Percentiles rank a stretch among this genome's conserved stretches.
These are phyloP conservation scores for Plagodis pulveraria DNA, from an alignment of 2,888 invertebrate genomes.

Conservation along the genomic window DNA sequence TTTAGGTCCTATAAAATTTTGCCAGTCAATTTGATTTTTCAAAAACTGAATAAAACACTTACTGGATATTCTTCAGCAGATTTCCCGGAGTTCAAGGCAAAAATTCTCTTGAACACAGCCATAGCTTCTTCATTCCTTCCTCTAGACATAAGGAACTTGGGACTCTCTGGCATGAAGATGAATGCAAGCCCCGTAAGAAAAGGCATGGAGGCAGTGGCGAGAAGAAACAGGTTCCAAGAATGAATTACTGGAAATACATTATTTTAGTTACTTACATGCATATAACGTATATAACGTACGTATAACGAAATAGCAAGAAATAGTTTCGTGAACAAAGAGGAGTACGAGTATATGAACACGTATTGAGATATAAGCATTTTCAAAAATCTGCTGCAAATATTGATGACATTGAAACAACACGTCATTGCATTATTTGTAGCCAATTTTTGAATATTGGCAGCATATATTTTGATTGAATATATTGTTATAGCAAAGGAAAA, in stretches of 20 bases:
- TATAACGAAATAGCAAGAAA: not conserved
- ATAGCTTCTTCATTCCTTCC: conserved; percentile 88
- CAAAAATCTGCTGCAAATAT: too few species aligned
- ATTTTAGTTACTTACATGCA: not conserved
- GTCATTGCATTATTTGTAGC: too few species aligned
- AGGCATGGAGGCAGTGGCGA: conserved; percentile 86
- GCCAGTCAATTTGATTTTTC: too few species aligned
- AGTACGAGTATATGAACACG: too few species aligned
- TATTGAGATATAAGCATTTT: too few species aligned
- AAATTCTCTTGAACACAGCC: conserved; percentile 86
- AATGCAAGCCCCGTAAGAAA: conserved; percentile 86
- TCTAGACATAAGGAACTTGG: conserved; percentile 90
- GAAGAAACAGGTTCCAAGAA: conserved; percentile 86
- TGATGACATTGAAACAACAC: too few species aligned
- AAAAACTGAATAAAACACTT: conserved; percentile 47
- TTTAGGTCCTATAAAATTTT: too few species aligned
- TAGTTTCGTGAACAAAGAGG: not conserved
- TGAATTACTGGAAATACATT: conserved; percentile 73
- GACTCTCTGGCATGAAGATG: conserved; percentile 89
- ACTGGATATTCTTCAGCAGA: conserved; percentile 88
- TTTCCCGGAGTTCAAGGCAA: conserved; percentile 87
- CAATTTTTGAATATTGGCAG: too few species aligned
- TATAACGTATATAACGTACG: too few species aligned
- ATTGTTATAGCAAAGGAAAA: too few species aligned
- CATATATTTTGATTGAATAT: too few species aligned